Evolutionary conservation across 2,797 vertebrate species (phyloP), one percentile per base, ranked within the genome.

Genomic region (Chloroceryle inda): DNA sequence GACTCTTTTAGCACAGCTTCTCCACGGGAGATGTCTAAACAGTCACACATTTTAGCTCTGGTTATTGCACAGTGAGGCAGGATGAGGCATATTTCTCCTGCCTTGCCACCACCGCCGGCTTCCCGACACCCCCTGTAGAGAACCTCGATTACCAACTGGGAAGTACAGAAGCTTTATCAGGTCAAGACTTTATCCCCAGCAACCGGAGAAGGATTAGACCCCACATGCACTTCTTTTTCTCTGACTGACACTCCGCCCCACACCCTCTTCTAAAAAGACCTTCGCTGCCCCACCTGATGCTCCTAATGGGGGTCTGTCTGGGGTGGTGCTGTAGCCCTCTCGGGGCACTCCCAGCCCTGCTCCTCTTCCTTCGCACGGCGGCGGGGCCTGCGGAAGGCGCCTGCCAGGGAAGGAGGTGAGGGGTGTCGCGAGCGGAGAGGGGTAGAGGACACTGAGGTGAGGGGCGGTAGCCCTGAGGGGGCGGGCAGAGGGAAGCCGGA

Each of bases 161-260:
- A 73, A 61, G 12, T 1, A 23, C 40, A 6, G 6, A n/a, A 49
- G 61, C 68, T 67, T 58, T 14, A 49, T 14, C 10, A 35, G 44
- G 44, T 15, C 27, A 20, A 27, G 59, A 33, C 29, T 82, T 73
- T 3, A 42, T n/a, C 17, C 31, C 17, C 55, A 16, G 27, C 33
- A 16, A 2, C 22, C 26, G 7, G 49, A 45, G 26, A 26, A 24
- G 40, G 9, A 14, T 61, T 17, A 61, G 17, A n/a, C 19, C 27
- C 38, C 74, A 5, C 12, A 6, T 0, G 17, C n/a, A 33, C 21
- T 53, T 13, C 15, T 31, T 61, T 33, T 85, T 16, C 44, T 4
- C 19, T 2, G 44, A 7, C 1, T 3, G 29, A 8, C 15, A 1
- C 18, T 11, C 10, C 24, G 3, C 13, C 16, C 17, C 50, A 4